phyloP scores from a whole-genome alignment of 1,140 invertebrate species.

The Cotesia typhae region DNA sequence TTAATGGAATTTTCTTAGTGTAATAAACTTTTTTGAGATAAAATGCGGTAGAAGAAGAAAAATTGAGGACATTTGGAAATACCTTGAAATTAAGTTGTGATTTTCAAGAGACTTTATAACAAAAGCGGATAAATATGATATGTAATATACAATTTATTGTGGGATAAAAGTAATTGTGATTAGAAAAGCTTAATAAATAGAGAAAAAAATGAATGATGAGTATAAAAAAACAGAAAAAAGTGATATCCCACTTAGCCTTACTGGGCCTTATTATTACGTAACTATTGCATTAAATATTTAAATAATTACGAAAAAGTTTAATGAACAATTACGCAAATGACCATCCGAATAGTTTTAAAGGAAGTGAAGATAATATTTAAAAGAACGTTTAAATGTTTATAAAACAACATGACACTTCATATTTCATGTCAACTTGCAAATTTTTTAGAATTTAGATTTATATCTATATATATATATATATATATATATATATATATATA shows the following conservation, averaged over 20 bases:
- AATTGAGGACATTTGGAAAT: too few relatives aligned
- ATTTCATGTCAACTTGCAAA: slow-evolving; percentile 36
- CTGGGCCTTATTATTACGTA: slow-evolving; percentile 66
- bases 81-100: too few relatives aligned
- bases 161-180: slow-evolving; percentile 28
- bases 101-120: too few relatives aligned
- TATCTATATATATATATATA: slow-evolving; percentile 5
- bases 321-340: slow-evolving; percentile 56
- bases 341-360: slow-evolving; percentile 52
- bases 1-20: too few relatives aligned
- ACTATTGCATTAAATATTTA: slow-evolving; percentile 44
- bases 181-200: slow-evolving; percentile 33
- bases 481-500: background rate
- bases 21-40: too few relatives aligned
- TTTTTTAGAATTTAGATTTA: slow-evolving; percentile 16
- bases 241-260: slow-evolving; percentile 64
- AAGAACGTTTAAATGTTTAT: slow-evolving; percentile 33
- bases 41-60: too few relatives aligned
- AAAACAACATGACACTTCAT: slow-evolving; percentile 40
- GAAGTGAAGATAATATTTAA: slow-evolving; percentile 28
- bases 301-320: slow-evolving; percentile 26
- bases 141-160: slow-evolving; percentile 29
- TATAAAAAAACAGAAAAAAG: slow-evolving; percentile 42
- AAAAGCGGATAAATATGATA: slow-evolving; percentile 21
- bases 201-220: slow-evolving; percentile 21